A percentile compares a stretch with the other conserved stretches of the same genome.
Evolutionary conservation across 2,797 vertebrate species (phyloP).

Genomic region (Pempheris klunzingeri): DNA sequence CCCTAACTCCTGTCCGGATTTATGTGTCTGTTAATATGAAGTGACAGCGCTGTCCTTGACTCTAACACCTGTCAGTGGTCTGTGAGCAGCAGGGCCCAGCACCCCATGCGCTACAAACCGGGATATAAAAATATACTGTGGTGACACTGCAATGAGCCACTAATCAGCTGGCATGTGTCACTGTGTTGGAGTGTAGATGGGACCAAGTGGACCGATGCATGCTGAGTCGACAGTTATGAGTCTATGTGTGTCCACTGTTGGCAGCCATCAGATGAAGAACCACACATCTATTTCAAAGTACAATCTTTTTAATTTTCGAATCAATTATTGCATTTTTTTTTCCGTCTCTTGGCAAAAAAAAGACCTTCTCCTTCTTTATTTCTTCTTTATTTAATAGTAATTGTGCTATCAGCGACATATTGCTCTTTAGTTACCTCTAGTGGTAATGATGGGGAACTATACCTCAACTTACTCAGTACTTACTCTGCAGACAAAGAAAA

Average conservation of each 20-base stretch:
- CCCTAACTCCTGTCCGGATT: conserved; percentile 68
- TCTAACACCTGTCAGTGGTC: conserved; percentile 82
- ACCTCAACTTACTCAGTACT: not conserved
- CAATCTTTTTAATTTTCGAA: not conserved
- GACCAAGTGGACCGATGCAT: conserved; percentile 42
- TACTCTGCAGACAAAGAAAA: not conserved
- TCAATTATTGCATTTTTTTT: not conserved
- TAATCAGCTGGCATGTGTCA: conserved; percentile 82
- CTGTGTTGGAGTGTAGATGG: conserved; percentile 37
- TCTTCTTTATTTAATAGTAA: not conserved
- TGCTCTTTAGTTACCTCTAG: conserved; percentile 2
- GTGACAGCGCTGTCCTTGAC: conserved; percentile 83
- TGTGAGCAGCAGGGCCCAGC: conserved; percentile 73
- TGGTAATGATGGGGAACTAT: not conserved
- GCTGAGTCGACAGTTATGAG: conserved; percentile 40
- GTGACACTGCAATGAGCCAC: conserved; percentile 74
- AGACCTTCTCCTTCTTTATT: not conserved
- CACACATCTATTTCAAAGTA: not conserved
- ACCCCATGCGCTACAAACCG: conserved; percentile 58
- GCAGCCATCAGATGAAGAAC: not conserved
- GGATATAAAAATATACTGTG: conserved; percentile 75
- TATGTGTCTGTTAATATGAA: conserved; percentile 83
- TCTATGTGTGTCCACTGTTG: not conserved
- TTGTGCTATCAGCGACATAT: not conserved
- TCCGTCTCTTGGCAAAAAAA: not conserved